Conservation (phyloP, 2,888 invertebrate genomes). For the Drosophila borealis region DNA sequence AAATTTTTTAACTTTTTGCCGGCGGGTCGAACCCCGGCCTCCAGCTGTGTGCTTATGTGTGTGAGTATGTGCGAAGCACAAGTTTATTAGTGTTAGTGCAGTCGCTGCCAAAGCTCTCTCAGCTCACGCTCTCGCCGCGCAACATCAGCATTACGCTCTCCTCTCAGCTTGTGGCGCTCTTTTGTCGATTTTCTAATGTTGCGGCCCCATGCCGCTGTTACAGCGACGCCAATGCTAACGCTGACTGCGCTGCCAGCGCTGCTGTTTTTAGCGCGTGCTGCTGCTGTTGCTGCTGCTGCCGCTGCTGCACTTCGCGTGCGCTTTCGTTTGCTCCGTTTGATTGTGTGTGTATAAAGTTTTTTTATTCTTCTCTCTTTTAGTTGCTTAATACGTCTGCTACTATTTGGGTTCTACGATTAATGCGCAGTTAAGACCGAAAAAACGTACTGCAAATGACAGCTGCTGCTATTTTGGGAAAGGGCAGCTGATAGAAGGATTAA, state of each 20-base stretch:
- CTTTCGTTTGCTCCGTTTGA: constrained; percentile 36
- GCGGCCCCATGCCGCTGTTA: constrained; percentile 39
- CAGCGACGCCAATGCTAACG: constrained; percentile 32
- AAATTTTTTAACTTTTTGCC: constrained; percentile 69
- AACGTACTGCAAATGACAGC: constrained; percentile 8
- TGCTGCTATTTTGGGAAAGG: constrained; percentile 6
- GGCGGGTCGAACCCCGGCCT: constrained; percentile 50
- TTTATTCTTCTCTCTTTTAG: constrained; percentile 25
- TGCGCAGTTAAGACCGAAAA: constrained; percentile 9
- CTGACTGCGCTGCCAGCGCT: constrained; percentile 37
- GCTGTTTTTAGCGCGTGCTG: constrained; percentile 50
- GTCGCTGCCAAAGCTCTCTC: constrained; percentile 56
- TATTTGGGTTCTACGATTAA: constrained; percentile 38
- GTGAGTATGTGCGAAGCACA: constrained; percentile 30
- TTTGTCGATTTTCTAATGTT: constrained; percentile 64
- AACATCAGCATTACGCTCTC: constrained; percentile 13
- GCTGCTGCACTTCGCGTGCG: constrained; percentile 48
- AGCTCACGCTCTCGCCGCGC: constrained; percentile 3
- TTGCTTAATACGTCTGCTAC: constrained; percentile 30
- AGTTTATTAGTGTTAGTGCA: constrained; percentile 63
- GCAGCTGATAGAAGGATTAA: background rate
- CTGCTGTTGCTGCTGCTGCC: constrained; percentile 23
- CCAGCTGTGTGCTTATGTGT: constrained; percentile 42
- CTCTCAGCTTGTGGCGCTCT: constrained; percentile 31
- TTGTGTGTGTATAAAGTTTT: constrained; percentile 31